Percentiles rank a stretch among this genome's conserved stretches.
These are phyloP conservation scores for Aphelinus certus DNA, from an alignment of 1,140 invertebrate species.

Conservation along the genomic window DNA sequence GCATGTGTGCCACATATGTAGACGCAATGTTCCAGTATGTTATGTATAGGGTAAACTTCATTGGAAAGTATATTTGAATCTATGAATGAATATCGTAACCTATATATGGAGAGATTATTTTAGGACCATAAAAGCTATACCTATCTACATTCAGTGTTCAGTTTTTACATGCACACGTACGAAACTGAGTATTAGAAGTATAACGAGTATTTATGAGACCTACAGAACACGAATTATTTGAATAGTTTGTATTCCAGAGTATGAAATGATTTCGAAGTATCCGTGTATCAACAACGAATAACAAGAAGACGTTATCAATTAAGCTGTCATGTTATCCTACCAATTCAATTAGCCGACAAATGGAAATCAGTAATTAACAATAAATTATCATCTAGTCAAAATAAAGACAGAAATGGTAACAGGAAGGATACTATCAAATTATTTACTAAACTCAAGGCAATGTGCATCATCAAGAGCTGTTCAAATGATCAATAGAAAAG, in stretches of 20 bases:
- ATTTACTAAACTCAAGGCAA: conserved; percentile 9
- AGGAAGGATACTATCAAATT: background rate
- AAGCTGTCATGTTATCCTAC: too few species aligned
- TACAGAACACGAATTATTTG: too few species aligned
- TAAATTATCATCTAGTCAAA: too few species aligned
- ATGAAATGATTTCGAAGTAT: too few species aligned
- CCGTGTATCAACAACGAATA: too few species aligned
- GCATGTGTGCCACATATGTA: background rate
- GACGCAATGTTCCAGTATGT: too few species aligned
- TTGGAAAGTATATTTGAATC: conserved; percentile 1
- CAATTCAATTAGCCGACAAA: too few species aligned
- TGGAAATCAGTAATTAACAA: too few species aligned
- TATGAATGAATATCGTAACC: background rate
- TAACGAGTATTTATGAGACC: too few species aligned
- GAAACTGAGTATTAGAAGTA: background rate
- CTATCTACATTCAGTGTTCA: background rate
- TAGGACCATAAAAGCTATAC: background rate
- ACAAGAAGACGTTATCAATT: too few species aligned
- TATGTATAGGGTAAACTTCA: conserved; percentile 3
- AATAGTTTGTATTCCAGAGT: too few species aligned
- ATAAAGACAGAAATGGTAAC: too few species aligned
- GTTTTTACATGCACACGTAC: background rate
- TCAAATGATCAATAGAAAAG: conserved; percentile 25
- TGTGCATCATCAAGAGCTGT: conserved; percentile 1
- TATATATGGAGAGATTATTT: conserved; percentile 3